These are phyloP conservation scores for Champsocephalus esox DNA, from an alignment of 2,797 vertebrate species.

Conservation along the genomic window DNA sequence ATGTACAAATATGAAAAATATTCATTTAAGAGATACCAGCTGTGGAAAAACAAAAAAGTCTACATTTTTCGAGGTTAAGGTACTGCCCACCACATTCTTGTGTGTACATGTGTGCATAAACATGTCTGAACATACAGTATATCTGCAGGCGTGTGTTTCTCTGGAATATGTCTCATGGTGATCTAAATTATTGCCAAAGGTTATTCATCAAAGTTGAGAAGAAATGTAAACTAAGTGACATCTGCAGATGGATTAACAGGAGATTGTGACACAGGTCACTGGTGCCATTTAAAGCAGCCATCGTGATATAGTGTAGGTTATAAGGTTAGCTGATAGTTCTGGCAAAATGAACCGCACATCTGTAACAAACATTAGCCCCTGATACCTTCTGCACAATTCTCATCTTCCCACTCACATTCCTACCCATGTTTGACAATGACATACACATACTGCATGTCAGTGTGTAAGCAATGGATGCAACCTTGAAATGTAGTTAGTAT, in stretches of 20 bases:
- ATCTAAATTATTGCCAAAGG: conserved; percentile 20
- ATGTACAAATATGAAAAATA: not conserved
- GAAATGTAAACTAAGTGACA: conserved; percentile 63
- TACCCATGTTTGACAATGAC: conserved; percentile 25
- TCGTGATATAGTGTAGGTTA: conserved; percentile 52
- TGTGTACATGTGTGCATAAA: not conserved
- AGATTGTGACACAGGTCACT: conserved; percentile 38
- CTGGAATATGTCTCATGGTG: conserved; percentile 39
- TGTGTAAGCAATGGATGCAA: conserved; percentile 4
- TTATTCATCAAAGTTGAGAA: conserved; percentile 37
- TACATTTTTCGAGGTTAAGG: conserved; percentile 19
- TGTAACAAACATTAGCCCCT: conserved; percentile 31
- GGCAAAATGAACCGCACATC: conserved; percentile 37
- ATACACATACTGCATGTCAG: conserved; percentile 4
- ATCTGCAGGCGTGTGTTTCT: conserved; percentile 14
- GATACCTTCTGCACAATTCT: conserved; percentile 1
- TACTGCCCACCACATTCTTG: conserved; percentile 6
- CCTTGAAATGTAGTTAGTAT: not conserved
- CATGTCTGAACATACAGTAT: conserved; percentile 6
- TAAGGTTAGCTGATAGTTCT: conserved; percentile 59
- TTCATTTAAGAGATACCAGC: not conserved
- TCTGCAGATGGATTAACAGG: conserved; percentile 45
- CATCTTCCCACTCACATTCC: conserved; percentile 42
- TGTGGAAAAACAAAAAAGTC: not conserved
- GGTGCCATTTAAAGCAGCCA: conserved; percentile 34